Evolutionary conservation across 2,113 vertebrate genomes (phyloP), one percentile per base, ranked within the genome.

Genomic region (Pithys albifrons): DNA sequence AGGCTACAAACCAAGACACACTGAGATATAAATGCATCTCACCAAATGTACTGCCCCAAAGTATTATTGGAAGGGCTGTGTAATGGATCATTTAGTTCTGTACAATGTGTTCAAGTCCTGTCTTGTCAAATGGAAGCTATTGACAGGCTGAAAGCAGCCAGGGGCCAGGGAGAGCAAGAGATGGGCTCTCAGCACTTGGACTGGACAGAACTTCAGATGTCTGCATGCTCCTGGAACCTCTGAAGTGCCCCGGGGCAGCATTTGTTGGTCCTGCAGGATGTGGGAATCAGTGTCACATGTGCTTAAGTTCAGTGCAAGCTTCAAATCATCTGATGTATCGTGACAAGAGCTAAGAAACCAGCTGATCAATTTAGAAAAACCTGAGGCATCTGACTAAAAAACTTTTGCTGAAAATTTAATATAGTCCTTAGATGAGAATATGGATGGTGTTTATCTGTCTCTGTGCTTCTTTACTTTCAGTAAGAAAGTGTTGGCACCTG

Each of bases 261-360:
- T 82, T 73, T 14, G 2, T 61, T 73, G 87, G 41, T 91, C 28
- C 58, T 85, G 66, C 46, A 76, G 71, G 67, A 91, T 62, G 37
- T 76, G 71, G 27, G 71, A 88, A 43, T 94, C 55, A 24, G 22
- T 77, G 87, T 93, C 77, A n/a, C 6, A 6, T 67, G 20, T 41
- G 35, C 58, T 89, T 88, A 81, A 58, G 39, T 76, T 77, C 79
- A 91, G 46, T 29, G 43, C 54, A 85, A 72, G 33, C 55, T 87
- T 75, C 67, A 65, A 24, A 85, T 89, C 49, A 69, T 35, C 25
- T 46, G n/a, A 23, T 35, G 19, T 37, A 46, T 88, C 0, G 0
- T 83, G 87, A 80, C 74, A 94, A 93, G 91, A 82, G 33, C 67
- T 88, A 76, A 72, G 70, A 93, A 94, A 85, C 29, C 80, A 92